Conservation (phyloP, 2,888 invertebrate species). For the Cryptosula pallasiana region DNA sequence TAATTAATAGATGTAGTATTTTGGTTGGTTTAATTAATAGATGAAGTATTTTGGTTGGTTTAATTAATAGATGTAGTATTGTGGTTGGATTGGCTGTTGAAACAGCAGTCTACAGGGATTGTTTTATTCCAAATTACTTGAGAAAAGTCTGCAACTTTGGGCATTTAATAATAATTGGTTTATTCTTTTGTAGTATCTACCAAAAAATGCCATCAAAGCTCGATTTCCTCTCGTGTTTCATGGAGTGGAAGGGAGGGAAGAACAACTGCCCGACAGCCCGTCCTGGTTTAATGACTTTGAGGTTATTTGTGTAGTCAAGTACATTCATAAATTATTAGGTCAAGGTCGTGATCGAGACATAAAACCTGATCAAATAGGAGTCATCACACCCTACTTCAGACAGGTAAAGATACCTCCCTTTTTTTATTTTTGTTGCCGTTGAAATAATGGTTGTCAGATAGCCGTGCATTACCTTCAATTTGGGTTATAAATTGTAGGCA, state of each 20-base stretch:
- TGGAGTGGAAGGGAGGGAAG: constrained; percentile 39
- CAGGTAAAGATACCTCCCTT: constrained; percentile 39
- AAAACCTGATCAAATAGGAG: constrained; percentile 37
- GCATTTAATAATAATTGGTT: too few species aligned
- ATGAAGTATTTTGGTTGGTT: too few species aligned
- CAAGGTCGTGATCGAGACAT: constrained; percentile 30
- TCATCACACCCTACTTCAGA: constrained; percentile 44
- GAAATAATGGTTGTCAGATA: too few species aligned
- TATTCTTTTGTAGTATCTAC: neutral
- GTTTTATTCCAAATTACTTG: too few species aligned
- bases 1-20: too few species aligned
- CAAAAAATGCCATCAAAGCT: neutral
- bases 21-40: too few species aligned
- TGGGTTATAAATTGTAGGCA: neutral
- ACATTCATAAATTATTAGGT: constrained; percentile 33
- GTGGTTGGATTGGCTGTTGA: too few species aligned
- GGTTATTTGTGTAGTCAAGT: constrained; percentile 33
- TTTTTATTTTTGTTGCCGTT: too few species aligned
- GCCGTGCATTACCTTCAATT: too few species aligned
- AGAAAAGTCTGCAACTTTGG: too few species aligned
- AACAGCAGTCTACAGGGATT: too few species aligned
- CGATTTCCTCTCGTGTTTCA: constrained; percentile 42
- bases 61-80: too few species aligned
- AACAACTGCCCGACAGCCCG: constrained; percentile 40
- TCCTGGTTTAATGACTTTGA: constrained; percentile 46